A percentile compares a stretch with the other conserved stretches of the same genome.
phyloP scores from a whole-genome alignment of 2,888 invertebrate species.

The Mycalesis mineus region DNA sequence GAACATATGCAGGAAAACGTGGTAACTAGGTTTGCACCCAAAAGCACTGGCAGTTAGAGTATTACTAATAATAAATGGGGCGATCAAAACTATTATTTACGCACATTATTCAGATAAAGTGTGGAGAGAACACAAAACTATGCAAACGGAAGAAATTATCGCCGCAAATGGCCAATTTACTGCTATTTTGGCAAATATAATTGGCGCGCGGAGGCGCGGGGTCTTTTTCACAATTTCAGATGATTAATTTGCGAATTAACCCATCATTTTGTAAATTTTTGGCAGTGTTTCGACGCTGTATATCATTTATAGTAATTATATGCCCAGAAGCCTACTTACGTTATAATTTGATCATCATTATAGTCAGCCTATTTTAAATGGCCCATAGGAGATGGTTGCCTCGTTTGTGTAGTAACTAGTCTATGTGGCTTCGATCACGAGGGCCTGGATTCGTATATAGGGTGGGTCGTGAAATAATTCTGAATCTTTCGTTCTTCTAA shows the following conservation, averaged over 20 bases:
- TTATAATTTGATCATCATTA: no score
- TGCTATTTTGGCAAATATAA: conserved; percentile 58
- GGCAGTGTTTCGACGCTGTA: conserved; percentile 34
- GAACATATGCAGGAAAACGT: no score
- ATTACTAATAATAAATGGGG: conserved; percentile 5
- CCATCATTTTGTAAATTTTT: conserved; percentile 64
- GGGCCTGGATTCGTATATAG: no score
- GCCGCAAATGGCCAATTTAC: conserved; percentile 63
- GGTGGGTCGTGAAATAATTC: no score
- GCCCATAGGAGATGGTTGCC: no score
- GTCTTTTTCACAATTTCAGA: conserved; percentile 53
- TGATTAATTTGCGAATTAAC: conserved; percentile 59
- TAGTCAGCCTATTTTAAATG: no score
- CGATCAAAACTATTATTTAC: conserved; percentile 35
- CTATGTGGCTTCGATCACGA: no score
- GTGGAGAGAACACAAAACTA: conserved; percentile 43
- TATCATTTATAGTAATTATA: background rate
- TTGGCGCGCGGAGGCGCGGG: conserved; percentile 47
- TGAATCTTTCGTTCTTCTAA: no score
- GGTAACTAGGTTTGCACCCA: no score
- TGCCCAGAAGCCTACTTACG: no score
- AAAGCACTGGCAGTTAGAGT: background rate
- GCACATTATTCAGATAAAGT: conserved; percentile 34
- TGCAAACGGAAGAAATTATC: conserved; percentile 59
- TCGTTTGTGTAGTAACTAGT: no score